These are phyloP conservation scores for Pagrus major DNA, from an alignment of 2,113 vertebrate genomes.

Conservation along the genomic window DNA sequence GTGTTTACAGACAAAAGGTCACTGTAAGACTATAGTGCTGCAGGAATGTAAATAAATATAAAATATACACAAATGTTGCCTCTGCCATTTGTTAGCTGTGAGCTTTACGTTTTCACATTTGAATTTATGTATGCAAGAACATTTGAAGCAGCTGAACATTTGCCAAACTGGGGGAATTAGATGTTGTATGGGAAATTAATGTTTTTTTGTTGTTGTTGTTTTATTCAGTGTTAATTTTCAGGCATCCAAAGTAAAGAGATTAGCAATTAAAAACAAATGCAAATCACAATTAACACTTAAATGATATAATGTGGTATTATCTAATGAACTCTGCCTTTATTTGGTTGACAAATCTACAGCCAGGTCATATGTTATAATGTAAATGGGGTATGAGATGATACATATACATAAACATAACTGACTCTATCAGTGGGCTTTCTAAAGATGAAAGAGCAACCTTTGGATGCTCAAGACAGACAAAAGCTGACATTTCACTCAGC, in stretches of 20 bases:
- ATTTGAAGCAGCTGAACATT: constrained; percentile 5
- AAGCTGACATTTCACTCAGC: neutral
- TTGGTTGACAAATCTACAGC: neutral
- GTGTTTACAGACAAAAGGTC: constrained; percentile 9
- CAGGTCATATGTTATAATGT: neutral
- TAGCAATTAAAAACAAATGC: neutral
- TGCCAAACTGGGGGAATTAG: neutral
- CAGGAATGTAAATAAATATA: constrained; percentile 17
- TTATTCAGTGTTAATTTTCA: neutral
- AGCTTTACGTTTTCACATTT: constrained; percentile 2
- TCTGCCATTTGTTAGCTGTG: neutral
- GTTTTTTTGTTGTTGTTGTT: too few species aligned
- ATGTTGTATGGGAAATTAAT: constrained; percentile 1
- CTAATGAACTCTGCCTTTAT: neutral
- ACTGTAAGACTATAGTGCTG: neutral
- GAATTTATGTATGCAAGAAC: neutral
- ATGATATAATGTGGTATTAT: neutral
- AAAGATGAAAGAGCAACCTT: neutral
- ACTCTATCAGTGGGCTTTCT: neutral
- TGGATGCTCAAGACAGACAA: neutral
- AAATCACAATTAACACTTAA: neutral
- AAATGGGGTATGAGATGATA: too few species aligned
- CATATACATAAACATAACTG: neutral
- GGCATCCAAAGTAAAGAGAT: neutral
- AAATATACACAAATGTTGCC: neutral